Conservation (phyloP, 92 coral and sea anemone species). For the Blastomussa wellsi region DNA sequence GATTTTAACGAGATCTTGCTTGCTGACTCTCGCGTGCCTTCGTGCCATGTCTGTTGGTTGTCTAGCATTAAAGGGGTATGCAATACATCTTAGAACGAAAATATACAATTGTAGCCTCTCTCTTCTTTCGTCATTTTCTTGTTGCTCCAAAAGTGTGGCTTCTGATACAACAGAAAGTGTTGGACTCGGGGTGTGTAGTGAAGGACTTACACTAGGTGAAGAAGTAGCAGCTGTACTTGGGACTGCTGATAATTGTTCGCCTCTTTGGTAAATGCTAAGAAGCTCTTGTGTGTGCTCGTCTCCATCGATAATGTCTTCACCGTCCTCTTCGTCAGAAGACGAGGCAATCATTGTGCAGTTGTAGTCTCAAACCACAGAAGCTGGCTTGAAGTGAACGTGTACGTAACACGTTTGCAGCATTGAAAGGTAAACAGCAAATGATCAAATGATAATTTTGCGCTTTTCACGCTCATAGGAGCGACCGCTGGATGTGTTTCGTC, state of each 20-base stretch:
- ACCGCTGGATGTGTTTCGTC: conserved; percentile 14
- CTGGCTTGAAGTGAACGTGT: not conserved
- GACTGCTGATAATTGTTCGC: conserved; percentile 8
- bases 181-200: conserved; percentile 76
- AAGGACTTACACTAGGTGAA: conserved; percentile 70
- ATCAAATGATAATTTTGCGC: conserved; percentile 7
- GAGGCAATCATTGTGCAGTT: conserved; percentile 40
- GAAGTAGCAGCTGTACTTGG: conserved; percentile 2
- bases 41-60: conserved; percentile 94
- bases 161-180: conserved; percentile 79
- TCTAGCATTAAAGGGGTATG: conserved; percentile 93
- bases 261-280: conserved; percentile 37
- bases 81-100: conserved; percentile 88
- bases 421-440: not conserved
- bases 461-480: not conserved
- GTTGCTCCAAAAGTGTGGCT: conserved; percentile 60
- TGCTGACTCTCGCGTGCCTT: conserved; percentile 82
- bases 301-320: conserved; percentile 41
- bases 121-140: conserved; percentile 85
- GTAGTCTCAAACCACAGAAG: not conserved
- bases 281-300: conserved; percentile 50
- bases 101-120: conserved; percentile 86
- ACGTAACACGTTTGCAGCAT: not conserved
- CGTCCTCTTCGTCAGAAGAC: conserved; percentile 60
- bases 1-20: conserved; percentile 78